phyloP scores from a whole-genome alignment of 2,113 vertebrate species.

The Nannobrachium achirus region DNA sequence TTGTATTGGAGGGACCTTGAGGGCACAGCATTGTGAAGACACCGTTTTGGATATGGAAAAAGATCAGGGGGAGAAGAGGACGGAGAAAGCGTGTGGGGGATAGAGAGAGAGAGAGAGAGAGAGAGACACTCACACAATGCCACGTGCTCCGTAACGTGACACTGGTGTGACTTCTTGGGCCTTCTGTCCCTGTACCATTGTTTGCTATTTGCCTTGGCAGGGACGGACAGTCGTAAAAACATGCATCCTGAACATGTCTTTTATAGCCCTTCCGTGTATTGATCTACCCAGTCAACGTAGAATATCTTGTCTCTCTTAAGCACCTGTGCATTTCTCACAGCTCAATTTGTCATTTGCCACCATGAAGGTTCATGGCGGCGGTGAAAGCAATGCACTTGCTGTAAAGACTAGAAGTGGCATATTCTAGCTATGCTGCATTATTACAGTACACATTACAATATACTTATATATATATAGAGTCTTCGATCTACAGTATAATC shows the following conservation, averaged over 20 bases:
- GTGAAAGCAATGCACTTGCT: too few species aligned
- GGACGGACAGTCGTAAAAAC: conserved; percentile 33
- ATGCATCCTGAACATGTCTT: conserved; percentile 41
- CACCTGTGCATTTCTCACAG: conserved; percentile 45
- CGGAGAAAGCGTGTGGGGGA: neutral
- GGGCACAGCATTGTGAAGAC: conserved; percentile 12
- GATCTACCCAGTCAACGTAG: neutral
- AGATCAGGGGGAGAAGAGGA: neutral
- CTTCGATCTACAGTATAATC: too few species aligned
- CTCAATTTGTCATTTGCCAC: conserved; percentile 39
- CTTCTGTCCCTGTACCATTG: conserved; percentile 40
- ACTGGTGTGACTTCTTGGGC: conserved; percentile 14
- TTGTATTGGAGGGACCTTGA: neutral
- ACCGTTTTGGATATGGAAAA: conserved; percentile 41
- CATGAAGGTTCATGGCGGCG: neutral
- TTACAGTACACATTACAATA: too few species aligned
- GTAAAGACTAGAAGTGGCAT: too few species aligned
- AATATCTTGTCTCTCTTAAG: neutral
- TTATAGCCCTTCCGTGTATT: conserved; percentile 20
- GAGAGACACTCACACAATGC: too few species aligned
- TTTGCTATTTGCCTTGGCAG: conserved; percentile 60
- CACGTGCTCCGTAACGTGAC: conserved; percentile 28
- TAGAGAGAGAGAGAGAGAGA: neutral
- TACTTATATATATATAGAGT: too few species aligned
- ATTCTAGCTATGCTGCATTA: too few species aligned